Evolutionary conservation across 2,113 vertebrate genomes (phyloP).

Genomic region (Pollimyrus isidori): DNA sequence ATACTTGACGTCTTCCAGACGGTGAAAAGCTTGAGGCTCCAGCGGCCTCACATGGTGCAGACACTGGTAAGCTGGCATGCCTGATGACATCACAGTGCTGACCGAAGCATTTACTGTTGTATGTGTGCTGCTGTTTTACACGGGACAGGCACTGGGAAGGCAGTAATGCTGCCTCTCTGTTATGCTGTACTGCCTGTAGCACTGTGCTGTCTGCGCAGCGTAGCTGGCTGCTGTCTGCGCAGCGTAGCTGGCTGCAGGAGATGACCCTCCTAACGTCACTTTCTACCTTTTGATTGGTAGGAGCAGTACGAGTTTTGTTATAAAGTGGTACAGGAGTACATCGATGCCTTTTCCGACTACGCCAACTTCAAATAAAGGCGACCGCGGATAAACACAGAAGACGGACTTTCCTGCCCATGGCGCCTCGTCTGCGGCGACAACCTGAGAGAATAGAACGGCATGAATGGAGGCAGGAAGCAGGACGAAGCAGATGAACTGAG

Average conservation of each 20-base stretch:
- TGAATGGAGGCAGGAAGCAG: neutral
- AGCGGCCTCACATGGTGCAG: conserved; percentile 99
- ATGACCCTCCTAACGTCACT: neutral
- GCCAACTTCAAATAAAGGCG: conserved; percentile 88
- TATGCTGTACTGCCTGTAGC: neutral
- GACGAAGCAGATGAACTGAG: neutral
- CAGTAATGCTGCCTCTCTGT: neutral
- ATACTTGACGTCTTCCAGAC: conserved; percentile 99
- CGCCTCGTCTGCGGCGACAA: neutral
- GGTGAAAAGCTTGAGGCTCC: conserved; percentile 92
- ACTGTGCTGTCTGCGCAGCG: neutral
- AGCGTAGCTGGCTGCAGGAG: neutral
- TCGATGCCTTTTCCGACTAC: conserved; percentile 98
- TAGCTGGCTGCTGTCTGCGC: neutral
- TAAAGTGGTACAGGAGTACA: conserved; percentile 98
- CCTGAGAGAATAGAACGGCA: neutral
- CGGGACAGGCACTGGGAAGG: neutral
- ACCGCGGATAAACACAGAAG: conserved; percentile 24
- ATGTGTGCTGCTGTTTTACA: neutral
- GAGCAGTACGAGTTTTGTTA: conserved; percentile 99
- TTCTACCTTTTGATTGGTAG: conserved; percentile 45
- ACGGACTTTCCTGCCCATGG: neutral
- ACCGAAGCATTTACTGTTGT: neutral
- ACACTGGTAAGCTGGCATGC: conserved; percentile 76
- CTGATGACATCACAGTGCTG: neutral